A percentile compares a stretch with the other conserved stretches of the same genome.
Conservation (phyloP, 2,888 invertebrate species). For the Neuroscelio doddi region DNA sequence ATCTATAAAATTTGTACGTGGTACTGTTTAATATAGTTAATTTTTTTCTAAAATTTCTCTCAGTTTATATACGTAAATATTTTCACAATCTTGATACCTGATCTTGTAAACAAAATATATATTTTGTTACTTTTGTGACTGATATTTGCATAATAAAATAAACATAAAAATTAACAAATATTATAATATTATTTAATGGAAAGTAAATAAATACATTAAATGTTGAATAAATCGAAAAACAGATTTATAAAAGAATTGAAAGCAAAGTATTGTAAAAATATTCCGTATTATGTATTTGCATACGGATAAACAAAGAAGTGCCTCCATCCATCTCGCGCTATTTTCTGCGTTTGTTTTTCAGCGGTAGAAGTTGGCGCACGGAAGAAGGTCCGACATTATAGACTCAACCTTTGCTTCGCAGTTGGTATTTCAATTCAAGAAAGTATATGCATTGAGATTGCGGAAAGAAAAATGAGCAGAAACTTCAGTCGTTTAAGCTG, state of each 20-base stretch:
- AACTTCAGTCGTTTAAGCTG: slow-evolving; percentile 59
- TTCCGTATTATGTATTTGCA: background rate
- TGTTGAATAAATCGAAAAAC: too few species aligned
- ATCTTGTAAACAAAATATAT: background rate
- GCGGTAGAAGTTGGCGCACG: slow-evolving; percentile 2
- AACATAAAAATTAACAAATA: too few species aligned
- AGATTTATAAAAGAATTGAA: background rate
- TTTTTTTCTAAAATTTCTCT: too few species aligned
- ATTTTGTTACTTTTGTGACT: background rate
- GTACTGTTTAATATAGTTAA: too few species aligned
- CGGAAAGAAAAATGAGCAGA: slow-evolving; percentile 53
- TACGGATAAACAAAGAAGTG: background rate
- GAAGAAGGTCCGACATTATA: background rate
- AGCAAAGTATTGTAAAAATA: background rate
- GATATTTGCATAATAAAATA: background rate
- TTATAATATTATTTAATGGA: too few species aligned
- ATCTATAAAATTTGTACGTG: too few species aligned
- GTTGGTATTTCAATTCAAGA: slow-evolving; percentile 34
- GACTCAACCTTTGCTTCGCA: slow-evolving; percentile 16
- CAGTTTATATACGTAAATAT: too few species aligned
- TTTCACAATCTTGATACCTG: too few species aligned
- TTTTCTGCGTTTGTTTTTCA: background rate
- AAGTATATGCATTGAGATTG: slow-evolving; percentile 51
- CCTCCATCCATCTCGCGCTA: background rate
- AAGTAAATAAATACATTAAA: too few species aligned